Base-by-base conservation (phyloP, 2,797 vertebrate species). In the Chromis chromis region DNA sequence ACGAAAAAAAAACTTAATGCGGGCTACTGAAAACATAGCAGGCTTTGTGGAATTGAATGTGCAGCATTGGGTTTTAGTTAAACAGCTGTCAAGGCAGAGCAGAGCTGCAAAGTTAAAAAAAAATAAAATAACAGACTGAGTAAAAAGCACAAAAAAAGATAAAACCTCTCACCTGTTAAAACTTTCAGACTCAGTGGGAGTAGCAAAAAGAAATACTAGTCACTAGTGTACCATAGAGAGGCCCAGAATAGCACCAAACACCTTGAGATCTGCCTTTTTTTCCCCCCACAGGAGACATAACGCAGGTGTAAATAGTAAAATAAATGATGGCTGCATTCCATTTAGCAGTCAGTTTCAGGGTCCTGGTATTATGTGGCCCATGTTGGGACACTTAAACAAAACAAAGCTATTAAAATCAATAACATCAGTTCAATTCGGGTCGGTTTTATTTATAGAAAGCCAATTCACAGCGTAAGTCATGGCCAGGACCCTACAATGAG, bases 1-100 rank as follows among this genome's bases (percentile, higher is more conserved):
- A 11, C 25, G 9, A n/a, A n/a, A 49, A 33, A 25, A 28, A n/a
- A 27, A 36, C 31, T 28, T 64, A 57, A 49, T 58, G 39, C 63
- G n/a, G 58, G 33, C 22, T 67, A 22, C 28, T 49, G 28, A 46
- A 65, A 46, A 62, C 46, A 25, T 12, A 60, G 27, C 53, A 55
- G 13, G 28, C 61, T 44, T 49, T 25, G 55, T 58, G 73, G 69
- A 65, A 63, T 54, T 66, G 50, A 48, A 25, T 7, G 6, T 24
- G 66, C 48, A 71, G 68, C 62, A 50, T 65, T 70, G 57, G 69
- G 61, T 56, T 84, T 71, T 6, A 67, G 33, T 69, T 22, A n/a
- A 46, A 76, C 42, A 75, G 53, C 76, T 74, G 25, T 39, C 24
- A 22, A 52, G 58, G 42, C 63, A 73, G 52, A 65, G 65, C 49